Conservation (phyloP, 2,113 vertebrate genomes). For the Lophotis ruficrista region DNA sequence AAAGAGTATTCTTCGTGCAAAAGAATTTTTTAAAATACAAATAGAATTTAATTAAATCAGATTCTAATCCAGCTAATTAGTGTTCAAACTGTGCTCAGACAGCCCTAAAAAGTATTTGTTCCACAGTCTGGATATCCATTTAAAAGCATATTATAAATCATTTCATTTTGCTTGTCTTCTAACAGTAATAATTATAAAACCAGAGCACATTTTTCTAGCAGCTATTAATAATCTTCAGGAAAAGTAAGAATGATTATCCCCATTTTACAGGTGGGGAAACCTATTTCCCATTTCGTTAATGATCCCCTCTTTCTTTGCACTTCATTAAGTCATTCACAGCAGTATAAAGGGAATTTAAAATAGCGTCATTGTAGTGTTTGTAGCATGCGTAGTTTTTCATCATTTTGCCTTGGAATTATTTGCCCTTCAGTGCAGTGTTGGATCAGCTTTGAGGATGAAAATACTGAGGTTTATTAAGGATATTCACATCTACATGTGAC, state of each 20-base stretch:
- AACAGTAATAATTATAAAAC: slow-evolving; percentile 47
- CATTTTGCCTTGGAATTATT: not conserved
- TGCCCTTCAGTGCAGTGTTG: not conserved
- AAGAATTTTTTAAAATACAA: not conserved
- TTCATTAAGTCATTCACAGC: slow-evolving; percentile 33
- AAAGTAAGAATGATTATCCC: slow-evolving; percentile 54
- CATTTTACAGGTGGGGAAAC: slow-evolving; percentile 45
- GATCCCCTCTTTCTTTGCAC: slow-evolving; percentile 17
- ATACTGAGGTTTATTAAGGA: not conserved
- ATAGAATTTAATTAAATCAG: slow-evolving; percentile 44
- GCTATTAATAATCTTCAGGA: slow-evolving; percentile 40
- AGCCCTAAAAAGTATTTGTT: slow-evolving; percentile 34
- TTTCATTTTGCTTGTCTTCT: slow-evolving; percentile 43
- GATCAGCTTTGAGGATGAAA: not conserved
- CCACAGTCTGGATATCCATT: slow-evolving; percentile 19
- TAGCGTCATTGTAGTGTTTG: not conserved
- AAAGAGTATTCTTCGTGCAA: not conserved
- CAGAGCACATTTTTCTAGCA: slow-evolving; percentile 20
- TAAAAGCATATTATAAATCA: slow-evolving; percentile 48
- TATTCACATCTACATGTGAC: not conserved
- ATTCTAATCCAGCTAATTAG: slow-evolving; percentile 40
- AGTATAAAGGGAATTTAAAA: slow-evolving; percentile 25
- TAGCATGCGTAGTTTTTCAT: not conserved
- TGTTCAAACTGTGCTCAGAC: slow-evolving; percentile 7
- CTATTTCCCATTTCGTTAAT: slow-evolving; percentile 38